Evolutionary conservation across 1,140 invertebrate genomes (phyloP), one percentile per base, ranked within the genome.

Genomic region (Helicoverpa armigera): DNA sequence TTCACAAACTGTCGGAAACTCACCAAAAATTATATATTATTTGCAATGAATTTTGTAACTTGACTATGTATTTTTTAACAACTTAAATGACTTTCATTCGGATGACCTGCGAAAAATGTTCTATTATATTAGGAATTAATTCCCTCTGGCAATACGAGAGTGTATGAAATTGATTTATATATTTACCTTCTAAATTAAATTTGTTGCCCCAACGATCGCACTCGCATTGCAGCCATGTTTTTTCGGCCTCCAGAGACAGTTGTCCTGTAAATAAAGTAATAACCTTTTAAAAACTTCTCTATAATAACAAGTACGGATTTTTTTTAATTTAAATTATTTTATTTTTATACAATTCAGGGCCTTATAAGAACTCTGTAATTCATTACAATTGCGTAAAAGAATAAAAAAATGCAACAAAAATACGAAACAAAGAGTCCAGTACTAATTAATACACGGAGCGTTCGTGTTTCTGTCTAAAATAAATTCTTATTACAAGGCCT

Each of bases 181-280:
- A 85, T 93, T 95, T 96, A 98, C 97, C 97, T 97, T 97, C 97
- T 92, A 97, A 95, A 95, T 97, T 97, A 93, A 97, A 97, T 92
- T 97, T 97, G 85, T 97, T 96, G 85, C 97, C 97, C 97, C 97
- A 98, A 87, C 97, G 96, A 92, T 98, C 97, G 91, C 97, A 97
- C 95, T 98, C 98, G 91, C 97, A 98, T 93, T 98, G 97, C 87
- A 98, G 95, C 98, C 98, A 98, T 83, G 97, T 97, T 93, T 98
- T 97, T 95, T 98, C 97, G 82, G 97, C 97, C 94, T 98, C 97
- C 90, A 98, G 95, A 73, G 97, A 98, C 86, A 98, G 95, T 96
- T 98, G 97, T 89, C 97, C 98, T 98, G 95, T 81, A 96, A 95
- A 67, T 83, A 81, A 60, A 48, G 13, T 31, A 60, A 31, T 18